Evolutionary conservation across 2,797 vertebrate genomes (phyloP).

Genomic region (Cebuella pygmaea): DNA sequence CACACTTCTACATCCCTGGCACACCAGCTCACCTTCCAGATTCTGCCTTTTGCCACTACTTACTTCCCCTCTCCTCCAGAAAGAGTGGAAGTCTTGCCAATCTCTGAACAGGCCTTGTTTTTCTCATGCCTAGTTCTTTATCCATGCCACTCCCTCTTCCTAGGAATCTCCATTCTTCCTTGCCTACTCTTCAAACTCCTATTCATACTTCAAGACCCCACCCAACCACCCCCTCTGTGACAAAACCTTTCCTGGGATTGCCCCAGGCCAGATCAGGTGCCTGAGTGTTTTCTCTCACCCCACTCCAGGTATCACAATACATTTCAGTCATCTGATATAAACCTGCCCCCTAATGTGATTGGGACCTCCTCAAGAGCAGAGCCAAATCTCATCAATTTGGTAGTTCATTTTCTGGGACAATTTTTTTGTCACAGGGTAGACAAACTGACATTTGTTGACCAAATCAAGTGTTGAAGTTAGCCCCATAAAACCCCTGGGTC

Average conservation of each 20-base stretch:
- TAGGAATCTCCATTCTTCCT: not conserved
- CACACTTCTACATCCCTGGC: accelerated
- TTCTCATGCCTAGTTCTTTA: not conserved
- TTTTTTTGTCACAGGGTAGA: not conserved
- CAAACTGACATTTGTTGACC: not conserved
- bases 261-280: not conserved
- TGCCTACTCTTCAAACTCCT: not conserved
- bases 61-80: not conserved
- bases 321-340: not conserved
- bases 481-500: not conserved
- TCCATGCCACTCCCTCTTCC: not conserved
- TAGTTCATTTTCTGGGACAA: not conserved
- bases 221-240: not conserved
- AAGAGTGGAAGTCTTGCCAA: not conserved
- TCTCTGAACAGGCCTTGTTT: not conserved
- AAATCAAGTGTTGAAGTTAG: not conserved
- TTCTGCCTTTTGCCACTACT: not conserved
- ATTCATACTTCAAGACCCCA: not conserved
- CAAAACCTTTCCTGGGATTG: not conserved
- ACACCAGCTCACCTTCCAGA: not conserved
- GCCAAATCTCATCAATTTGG: not conserved
- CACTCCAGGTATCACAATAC: not conserved
- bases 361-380: not conserved
- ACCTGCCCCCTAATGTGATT: not conserved
- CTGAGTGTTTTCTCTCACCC: not conserved